Percentiles rank a stretch among this genome's conserved stretches.
Evolutionary conservation across 2,888 invertebrate genomes (phyloP).

Genomic region (Patella caerulea): DNA sequence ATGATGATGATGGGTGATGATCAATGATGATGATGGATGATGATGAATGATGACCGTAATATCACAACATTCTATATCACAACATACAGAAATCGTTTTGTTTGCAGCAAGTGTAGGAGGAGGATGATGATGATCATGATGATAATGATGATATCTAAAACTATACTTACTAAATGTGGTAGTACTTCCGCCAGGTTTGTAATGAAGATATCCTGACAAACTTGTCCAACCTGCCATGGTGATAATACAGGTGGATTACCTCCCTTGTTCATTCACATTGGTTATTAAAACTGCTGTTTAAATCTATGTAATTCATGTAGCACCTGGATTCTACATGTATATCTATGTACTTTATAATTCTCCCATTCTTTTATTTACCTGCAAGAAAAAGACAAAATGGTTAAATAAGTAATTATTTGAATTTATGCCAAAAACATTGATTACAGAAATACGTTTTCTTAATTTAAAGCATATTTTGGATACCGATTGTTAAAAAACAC

Average conservation of each 20-base stretch:
- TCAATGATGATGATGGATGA: not conserved
- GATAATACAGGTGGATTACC: not conserved
- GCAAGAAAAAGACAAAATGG: too few relatives aligned
- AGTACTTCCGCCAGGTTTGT: constrained; percentile 63
- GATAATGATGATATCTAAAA: not conserved
- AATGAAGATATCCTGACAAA: constrained; percentile 64
- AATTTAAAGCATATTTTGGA: too few relatives aligned
- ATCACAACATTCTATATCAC: not conserved
- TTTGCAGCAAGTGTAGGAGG: not conserved
- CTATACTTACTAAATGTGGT: constrained; percentile 14
- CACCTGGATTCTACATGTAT: too few relatives aligned
- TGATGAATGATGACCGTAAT: not conserved
- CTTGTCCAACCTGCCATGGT: constrained; percentile 68
- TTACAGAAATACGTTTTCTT: too few relatives aligned
- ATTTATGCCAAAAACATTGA: too few relatives aligned
- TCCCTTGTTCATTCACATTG: not conserved
- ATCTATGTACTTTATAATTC: too few relatives aligned
- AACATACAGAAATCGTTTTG: not conserved
- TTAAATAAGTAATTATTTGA: too few relatives aligned
- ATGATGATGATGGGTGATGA: not conserved
- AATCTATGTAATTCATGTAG: too few relatives aligned
- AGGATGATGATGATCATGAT: not conserved
- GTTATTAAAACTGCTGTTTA: constrained; percentile 1
- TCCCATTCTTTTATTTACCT: too few relatives aligned
- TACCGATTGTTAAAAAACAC: too few relatives aligned